phyloP scores from a whole-genome alignment of 2,888 invertebrate species.

The Andrena flavipes region DNA sequence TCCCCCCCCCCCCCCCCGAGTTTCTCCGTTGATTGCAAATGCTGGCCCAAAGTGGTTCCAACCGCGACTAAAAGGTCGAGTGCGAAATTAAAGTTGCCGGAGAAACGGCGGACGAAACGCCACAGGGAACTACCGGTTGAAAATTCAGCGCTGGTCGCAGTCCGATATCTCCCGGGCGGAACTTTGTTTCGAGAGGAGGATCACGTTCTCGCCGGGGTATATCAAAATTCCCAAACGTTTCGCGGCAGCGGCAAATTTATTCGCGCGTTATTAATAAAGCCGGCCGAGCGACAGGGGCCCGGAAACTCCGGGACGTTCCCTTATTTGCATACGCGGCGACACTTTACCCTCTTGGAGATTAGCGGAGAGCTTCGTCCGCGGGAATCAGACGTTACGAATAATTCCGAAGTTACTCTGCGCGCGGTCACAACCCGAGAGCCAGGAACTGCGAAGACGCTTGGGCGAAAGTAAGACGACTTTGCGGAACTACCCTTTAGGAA shows the following conservation, averaged over 20 bases:
- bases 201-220: constrained; percentile 28
- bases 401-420: constrained; percentile 17
- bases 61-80: too few species aligned
- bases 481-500: constrained; percentile 10
- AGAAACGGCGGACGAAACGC: constrained; percentile 1
- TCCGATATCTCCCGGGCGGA: constrained; percentile 10
- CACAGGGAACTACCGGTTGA: not conserved
- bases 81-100: too few species aligned
- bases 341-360: constrained; percentile 39
- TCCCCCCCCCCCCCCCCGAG: too few species aligned
- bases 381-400: constrained; percentile 33
- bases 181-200: constrained; percentile 34
- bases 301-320: constrained; percentile 20
- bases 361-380: constrained; percentile 34
- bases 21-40: too few species aligned
- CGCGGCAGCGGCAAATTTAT: constrained; percentile 36
- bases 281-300: constrained; percentile 13
- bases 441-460: not conserved
- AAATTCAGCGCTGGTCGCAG: constrained; percentile 31
- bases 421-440: not conserved
- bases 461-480: constrained; percentile 21
- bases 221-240: constrained; percentile 27
- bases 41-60: too few species aligned
- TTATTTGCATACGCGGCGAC: constrained; percentile 42
- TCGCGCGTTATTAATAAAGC: constrained; percentile 57